Percentiles rank a stretch among this genome's conserved stretches.
Evolutionary conservation across 2,113 vertebrate genomes (phyloP).

Genomic region (Platycercus adscitus): DNA sequence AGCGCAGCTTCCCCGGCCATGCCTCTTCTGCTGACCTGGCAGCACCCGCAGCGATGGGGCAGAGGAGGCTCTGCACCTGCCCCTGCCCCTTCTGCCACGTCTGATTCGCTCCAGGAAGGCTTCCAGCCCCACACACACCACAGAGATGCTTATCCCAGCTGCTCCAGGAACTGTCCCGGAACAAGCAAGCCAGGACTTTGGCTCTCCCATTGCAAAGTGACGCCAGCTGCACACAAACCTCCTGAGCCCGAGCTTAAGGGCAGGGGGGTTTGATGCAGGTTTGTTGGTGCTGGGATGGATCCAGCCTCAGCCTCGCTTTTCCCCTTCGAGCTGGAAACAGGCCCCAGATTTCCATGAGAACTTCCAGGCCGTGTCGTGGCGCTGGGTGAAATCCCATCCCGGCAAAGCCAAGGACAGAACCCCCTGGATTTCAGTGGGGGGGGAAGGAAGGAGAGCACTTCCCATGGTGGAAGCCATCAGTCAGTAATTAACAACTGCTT

Average conservation of each 20-base stretch:
- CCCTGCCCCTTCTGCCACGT: background rate
- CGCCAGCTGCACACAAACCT: too few relatives aligned
- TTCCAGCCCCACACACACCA: background rate
- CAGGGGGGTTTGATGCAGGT: background rate
- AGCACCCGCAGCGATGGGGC: fast-evolving
- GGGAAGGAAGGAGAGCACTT: background rate
- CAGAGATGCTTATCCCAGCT: background rate
- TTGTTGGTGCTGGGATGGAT: fast-evolving
- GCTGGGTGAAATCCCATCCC: fast-evolving
- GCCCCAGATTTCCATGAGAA: background rate
- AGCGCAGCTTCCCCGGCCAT: background rate
- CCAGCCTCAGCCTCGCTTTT: background rate
- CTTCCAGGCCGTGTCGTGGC: background rate
- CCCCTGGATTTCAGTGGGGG: fast-evolving
- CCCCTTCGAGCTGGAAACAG: background rate
- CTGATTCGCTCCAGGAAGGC: background rate
- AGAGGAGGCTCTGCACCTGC: background rate
- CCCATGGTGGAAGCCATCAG: background rate
- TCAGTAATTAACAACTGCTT: background rate
- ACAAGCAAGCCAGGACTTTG: background rate
- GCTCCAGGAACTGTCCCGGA: background rate
- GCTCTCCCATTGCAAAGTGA: background rate
- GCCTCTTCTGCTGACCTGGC: background rate
- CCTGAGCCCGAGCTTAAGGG: background rate
- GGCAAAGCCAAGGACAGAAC: background rate